These are phyloP conservation scores for Grammomys dolichurus DNA, from an alignment of 2,113 vertebrate species.

Conservation along the genomic window DNA sequence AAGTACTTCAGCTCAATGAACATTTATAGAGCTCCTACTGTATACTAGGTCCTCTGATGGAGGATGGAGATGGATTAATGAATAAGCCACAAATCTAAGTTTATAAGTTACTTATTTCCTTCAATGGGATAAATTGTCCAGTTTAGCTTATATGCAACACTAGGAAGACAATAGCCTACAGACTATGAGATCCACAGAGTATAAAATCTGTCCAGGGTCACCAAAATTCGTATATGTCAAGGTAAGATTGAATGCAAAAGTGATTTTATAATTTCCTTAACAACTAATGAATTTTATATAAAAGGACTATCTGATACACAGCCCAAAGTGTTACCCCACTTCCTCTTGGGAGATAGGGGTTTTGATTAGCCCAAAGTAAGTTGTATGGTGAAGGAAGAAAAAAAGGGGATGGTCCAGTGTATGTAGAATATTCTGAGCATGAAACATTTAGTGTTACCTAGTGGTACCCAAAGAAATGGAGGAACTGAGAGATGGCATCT, in stretches of 20 bases:
- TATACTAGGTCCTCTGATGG: neutral
- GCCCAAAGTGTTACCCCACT: neutral
- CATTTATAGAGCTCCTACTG: neutral
- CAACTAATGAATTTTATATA: neutral
- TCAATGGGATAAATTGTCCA: neutral
- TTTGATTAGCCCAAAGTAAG: neutral
- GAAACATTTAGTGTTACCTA: neutral
- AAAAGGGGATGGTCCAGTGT: fast-evolving
- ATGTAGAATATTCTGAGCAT: fast-evolving
- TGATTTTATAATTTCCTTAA: neutral
- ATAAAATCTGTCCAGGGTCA: neutral
- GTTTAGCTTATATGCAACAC: neutral
- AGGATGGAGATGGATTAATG: neutral
- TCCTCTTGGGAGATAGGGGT: neutral
- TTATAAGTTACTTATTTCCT: neutral
- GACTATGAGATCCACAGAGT: neutral
- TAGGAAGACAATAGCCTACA: neutral
- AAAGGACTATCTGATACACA: neutral
- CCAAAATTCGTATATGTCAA: fast-evolving
- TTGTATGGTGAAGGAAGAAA: neutral
- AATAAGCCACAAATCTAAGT: neutral
- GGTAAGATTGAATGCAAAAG: neutral
- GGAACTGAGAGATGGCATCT: neutral
- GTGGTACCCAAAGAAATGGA: neutral
- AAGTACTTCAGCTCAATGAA: neutral